Base-by-base conservation (phyloP, 2,113 vertebrate species). In the Zingel zingel region DNA sequence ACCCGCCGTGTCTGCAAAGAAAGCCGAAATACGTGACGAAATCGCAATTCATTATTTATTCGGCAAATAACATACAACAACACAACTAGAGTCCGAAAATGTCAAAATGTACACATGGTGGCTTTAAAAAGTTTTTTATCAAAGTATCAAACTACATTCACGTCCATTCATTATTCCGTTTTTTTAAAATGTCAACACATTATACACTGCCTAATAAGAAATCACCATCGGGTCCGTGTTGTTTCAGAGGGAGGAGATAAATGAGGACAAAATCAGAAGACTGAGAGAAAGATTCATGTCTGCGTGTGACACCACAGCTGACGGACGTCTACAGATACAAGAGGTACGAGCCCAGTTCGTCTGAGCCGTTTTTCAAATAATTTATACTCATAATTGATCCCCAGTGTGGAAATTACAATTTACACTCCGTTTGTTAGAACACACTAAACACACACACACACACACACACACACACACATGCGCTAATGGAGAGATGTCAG, bases 241-340 rank as follows among this genome's bases (percentile, higher is more conserved):
- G 33, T 66, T 81, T 36, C 21, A 23, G 77, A 85, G 95, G 95
- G 92, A 91, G 2, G 87, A 88, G 3, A 74, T 94, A n/a, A 91
- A 91, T 1, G 94, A 95, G 74, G 96, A 96, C 79, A 81, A 91
- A 27, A 78, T 96, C 66, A 91, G 88, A 58, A 88, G 79, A 45
- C 80, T 97, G 86, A 97, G 95, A 74, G 86, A 96, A 16, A 92
- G 86, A 16, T 87, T 96, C 25, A 73, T 84, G 90, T 92, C 95
- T 13, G 12, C 86, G 12, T 91, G 90, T 0, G 51, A 92, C 6
- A 5, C 85, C 16, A 88, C 92, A 2, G 18, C 94, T 33, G 95
- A 95, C 0, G 93, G 95, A 58, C 94, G 45, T 0, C 81, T 98
- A 57, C 93, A 93, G 73, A 97, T 99, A 70, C 94, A 97, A 67